phyloP scores from a whole-genome alignment of 2,797 vertebrate genomes.

The Smutsia gigantea region DNA sequence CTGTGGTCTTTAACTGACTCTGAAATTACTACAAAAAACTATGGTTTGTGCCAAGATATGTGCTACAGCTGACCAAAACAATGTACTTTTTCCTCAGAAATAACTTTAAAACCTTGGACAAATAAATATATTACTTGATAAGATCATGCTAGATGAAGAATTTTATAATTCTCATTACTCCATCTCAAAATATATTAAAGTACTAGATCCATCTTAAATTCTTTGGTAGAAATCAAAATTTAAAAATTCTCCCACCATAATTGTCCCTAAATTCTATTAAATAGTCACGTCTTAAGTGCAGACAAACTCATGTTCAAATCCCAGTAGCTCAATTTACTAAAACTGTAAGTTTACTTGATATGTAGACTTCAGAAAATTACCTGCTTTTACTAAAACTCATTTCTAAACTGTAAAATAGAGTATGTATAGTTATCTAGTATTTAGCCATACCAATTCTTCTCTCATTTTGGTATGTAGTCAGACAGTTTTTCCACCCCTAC shows the following conservation, averaged over 20 bases:
- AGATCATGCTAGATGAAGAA: neutral
- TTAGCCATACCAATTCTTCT: neutral
- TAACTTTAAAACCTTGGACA: neutral
- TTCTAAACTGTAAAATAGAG: neutral
- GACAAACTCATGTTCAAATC: neutral
- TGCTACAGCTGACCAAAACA: neutral
- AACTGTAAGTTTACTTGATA: neutral
- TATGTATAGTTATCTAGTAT: neutral
- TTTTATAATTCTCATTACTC: neutral
- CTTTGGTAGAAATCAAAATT: neutral
- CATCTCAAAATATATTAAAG: neutral
- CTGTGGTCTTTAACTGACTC: neutral
- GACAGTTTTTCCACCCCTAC: neutral
- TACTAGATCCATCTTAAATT: neutral
- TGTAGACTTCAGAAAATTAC: neutral
- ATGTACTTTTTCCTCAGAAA: neutral
- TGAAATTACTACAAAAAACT: neutral
- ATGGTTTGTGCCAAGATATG: neutral
- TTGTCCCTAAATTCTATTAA: neutral
- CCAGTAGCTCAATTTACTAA: neutral
- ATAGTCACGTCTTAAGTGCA: neutral
- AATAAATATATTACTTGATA: neutral
- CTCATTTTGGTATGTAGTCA: neutral
- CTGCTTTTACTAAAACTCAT: neutral
- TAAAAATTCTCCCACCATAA: neutral